Conservation (phyloP, 2,888 invertebrate genomes). For the Galerucella nymphaeae region DNA sequence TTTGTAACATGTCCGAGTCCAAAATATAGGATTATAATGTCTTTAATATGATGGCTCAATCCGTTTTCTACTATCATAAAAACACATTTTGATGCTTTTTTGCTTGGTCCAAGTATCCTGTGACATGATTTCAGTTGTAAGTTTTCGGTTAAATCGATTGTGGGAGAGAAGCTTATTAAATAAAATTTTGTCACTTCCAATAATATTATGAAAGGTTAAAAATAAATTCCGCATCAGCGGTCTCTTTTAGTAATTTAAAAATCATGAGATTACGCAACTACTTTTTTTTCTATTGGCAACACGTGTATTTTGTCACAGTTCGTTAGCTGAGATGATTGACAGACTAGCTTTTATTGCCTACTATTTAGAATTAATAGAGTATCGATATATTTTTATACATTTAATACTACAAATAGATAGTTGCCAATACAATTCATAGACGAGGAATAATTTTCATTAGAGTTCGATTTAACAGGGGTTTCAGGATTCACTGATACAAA, state of each 20-base stretch:
- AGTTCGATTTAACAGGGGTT: too few relatives aligned
- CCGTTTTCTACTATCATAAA: too few relatives aligned
- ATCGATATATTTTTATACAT: too few relatives aligned
- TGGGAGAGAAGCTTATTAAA: constrained; percentile 7
- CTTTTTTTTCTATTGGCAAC: neutral
- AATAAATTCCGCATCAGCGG: neutral
- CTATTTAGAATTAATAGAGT: neutral
- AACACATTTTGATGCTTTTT: too few relatives aligned
- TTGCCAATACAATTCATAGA: too few relatives aligned
- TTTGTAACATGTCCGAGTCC: too few relatives aligned
- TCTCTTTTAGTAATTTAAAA: neutral
- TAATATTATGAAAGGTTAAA: constrained; percentile 2
- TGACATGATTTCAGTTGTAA: neutral
- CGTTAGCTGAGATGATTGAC: neutral
- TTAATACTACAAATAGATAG: too few relatives aligned
- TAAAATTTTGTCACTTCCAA: constrained; percentile 2
- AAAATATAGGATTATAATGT: too few relatives aligned
- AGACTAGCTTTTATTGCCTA: neutral
- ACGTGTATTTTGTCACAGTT: constrained; percentile 4
- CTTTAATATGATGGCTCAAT: too few relatives aligned
- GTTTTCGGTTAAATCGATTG: constrained; percentile 3
- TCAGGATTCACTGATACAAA: too few relatives aligned
- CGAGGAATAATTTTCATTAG: too few relatives aligned
- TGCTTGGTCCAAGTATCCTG: neutral
- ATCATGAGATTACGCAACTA: neutral